phyloP scores from a whole-genome alignment of 2,113 vertebrate genomes.

The Eptesicus fuscus region DNA sequence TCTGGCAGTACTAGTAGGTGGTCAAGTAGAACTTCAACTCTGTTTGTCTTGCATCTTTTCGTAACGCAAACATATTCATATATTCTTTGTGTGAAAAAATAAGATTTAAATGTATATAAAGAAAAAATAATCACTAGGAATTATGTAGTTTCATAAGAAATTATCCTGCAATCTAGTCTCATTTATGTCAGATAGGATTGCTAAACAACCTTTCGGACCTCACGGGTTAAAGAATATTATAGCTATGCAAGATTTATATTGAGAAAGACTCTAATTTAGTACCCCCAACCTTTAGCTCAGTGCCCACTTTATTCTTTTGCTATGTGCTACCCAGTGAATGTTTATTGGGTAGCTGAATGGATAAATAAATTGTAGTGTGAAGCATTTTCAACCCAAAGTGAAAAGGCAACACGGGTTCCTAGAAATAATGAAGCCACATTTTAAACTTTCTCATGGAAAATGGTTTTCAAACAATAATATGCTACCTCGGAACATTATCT shows the following conservation, averaged over 20 bases:
- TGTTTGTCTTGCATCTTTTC: not conserved
- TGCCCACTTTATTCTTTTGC: not conserved
- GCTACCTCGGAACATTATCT: not conserved
- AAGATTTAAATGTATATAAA: not conserved
- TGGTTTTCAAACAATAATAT: not conserved
- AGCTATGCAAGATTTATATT: not conserved
- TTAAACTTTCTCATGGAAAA: not conserved
- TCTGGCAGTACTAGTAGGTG: not conserved
- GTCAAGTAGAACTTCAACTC: not conserved
- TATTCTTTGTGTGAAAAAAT: not conserved
- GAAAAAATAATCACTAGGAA: not conserved
- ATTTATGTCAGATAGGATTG: not conserved
- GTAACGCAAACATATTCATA: not conserved
- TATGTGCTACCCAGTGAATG: not conserved
- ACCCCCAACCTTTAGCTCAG: not conserved
- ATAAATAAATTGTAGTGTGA: not conserved
- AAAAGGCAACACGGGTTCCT: not conserved
- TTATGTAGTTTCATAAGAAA: not conserved
- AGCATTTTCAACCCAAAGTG: not conserved
- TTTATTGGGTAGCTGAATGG: not conserved
- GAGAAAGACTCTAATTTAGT: not conserved
- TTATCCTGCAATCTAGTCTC: not conserved
- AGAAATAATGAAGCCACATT: not conserved
- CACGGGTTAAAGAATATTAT: not conserved
- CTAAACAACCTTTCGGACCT: not conserved